These are phyloP conservation scores for Mycteria americana DNA, from an alignment of 2,797 vertebrate genomes.

Conservation along the genomic window DNA sequence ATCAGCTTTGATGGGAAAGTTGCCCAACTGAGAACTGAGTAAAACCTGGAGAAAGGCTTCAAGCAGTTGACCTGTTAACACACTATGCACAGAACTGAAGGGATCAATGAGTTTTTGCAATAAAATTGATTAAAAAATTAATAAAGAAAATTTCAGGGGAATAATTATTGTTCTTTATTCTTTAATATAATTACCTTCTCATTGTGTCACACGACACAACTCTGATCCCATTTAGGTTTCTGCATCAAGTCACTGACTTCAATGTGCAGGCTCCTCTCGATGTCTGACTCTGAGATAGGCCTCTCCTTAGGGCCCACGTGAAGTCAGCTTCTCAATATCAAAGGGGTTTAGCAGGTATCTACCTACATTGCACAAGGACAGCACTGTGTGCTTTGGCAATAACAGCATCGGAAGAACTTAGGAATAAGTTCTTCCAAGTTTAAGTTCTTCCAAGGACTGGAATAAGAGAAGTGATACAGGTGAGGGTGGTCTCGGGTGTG, in stretches of 20 bases:
- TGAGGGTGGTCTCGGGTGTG: not conserved
- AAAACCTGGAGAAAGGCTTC: not conserved
- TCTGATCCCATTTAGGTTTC: not conserved
- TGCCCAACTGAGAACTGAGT: not conserved
- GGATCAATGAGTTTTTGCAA: not conserved
- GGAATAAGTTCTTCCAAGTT: too few species aligned
- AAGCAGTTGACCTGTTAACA: not conserved
- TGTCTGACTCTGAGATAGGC: not conserved
- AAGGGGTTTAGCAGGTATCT: not conserved
- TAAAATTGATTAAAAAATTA: not conserved
- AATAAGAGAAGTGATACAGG: not conserved
- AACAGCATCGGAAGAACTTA: not conserved
- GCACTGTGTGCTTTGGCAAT: not conserved
- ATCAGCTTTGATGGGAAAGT: not conserved
- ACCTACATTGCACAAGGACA: not conserved
- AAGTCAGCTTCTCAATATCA: not conserved
- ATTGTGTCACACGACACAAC: accelerated
- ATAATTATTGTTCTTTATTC: not conserved
- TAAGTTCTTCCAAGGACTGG: too few species aligned
- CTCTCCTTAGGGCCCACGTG: not conserved
- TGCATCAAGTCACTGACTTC: not conserved
- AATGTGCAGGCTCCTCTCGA: accelerated
- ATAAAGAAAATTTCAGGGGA: not conserved
- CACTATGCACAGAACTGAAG: not conserved
- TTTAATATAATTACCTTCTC: not conserved